A percentile compares a stretch with the other conserved stretches of the same genome.
These are phyloP conservation scores for Cryptocephalus primarius DNA, from an alignment of 2,888 invertebrate genomes.

Conservation along the genomic window DNA sequence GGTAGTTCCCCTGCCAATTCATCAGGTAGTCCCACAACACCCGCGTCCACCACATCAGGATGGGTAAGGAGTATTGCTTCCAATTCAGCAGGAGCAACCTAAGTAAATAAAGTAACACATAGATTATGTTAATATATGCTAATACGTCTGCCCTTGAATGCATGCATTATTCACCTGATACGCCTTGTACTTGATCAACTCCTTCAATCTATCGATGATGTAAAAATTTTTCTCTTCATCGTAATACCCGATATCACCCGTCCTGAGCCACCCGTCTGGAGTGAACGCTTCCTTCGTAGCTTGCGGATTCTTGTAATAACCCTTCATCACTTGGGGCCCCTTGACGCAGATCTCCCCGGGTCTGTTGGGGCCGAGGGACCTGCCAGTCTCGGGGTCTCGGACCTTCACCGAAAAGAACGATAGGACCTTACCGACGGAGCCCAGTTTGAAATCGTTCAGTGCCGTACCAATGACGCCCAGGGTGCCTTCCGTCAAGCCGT, in stretches of 20 bases:
- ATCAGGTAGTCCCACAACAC: slow-evolving; percentile 65
- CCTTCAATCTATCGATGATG: slow-evolving; percentile 77
- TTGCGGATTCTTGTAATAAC: slow-evolving; percentile 60
- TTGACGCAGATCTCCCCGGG: slow-evolving; percentile 75
- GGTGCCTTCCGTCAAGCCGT: slow-evolving; percentile 71
- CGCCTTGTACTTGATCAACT: slow-evolving; percentile 84
- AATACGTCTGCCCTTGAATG: no score
- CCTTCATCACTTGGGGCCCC: slow-evolving; percentile 51
- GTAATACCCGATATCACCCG: slow-evolving; percentile 76
- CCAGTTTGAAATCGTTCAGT: slow-evolving; percentile 35
- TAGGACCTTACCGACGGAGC: slow-evolving; percentile 52
- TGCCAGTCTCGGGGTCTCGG: slow-evolving; percentile 49
- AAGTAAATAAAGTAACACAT: not conserved
- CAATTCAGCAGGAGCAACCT: slow-evolving; percentile 77
- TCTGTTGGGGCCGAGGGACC: slow-evolving; percentile 45
- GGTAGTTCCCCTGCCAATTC: slow-evolving; percentile 67
- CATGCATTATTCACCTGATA: slow-evolving; percentile 54
- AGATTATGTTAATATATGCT: not conserved
- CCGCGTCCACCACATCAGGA: slow-evolving; percentile 64
- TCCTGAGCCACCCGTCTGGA: slow-evolving; percentile 62
- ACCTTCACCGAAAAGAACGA: slow-evolving; percentile 52
- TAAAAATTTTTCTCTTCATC: slow-evolving; percentile 67
- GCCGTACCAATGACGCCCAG: slow-evolving; percentile 40
- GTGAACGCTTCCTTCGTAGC: slow-evolving; percentile 57
- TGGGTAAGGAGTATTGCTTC: slow-evolving; percentile 69